phyloP scores from a whole-genome alignment of 2,797 vertebrate species.

The Diglossa cyanea region DNA sequence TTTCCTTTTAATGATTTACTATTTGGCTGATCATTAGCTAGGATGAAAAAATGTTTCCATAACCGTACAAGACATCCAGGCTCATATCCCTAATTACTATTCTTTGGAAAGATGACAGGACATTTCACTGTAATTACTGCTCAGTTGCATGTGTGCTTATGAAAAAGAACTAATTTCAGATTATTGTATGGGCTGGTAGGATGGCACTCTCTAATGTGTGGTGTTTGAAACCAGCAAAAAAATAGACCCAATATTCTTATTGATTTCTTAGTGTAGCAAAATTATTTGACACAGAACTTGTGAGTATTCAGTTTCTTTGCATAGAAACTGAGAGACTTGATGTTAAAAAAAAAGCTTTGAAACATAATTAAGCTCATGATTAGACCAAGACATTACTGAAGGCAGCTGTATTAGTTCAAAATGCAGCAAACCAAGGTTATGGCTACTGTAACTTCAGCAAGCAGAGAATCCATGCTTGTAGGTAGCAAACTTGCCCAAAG shows the following conservation, averaged over 20 bases:
- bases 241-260: background rate
- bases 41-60: constrained; percentile 42
- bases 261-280: background rate
- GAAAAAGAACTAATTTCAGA: constrained; percentile 14
- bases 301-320: background rate
- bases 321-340: background rate
- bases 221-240: background rate
- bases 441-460: background rate
- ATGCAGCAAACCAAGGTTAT: background rate
- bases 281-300: background rate
- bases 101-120: constrained; percentile 45
- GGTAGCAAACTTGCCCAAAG: background rate
- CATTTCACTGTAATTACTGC: constrained; percentile 50
- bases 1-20: constrained; percentile 49
- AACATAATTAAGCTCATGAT: background rate
- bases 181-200: constrained; percentile 10
- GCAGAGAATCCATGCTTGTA: background rate
- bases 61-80: constrained; percentile 21
- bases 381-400: background rate
- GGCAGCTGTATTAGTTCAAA: background rate
- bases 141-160: constrained; percentile 29
- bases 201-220: background rate
- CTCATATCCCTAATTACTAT: constrained; percentile 43
- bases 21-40: constrained; percentile 10
- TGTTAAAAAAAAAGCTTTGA: background rate